Conservation (phyloP, 1,140 invertebrate genomes). For the Neodiprion fabricii region DNA sequence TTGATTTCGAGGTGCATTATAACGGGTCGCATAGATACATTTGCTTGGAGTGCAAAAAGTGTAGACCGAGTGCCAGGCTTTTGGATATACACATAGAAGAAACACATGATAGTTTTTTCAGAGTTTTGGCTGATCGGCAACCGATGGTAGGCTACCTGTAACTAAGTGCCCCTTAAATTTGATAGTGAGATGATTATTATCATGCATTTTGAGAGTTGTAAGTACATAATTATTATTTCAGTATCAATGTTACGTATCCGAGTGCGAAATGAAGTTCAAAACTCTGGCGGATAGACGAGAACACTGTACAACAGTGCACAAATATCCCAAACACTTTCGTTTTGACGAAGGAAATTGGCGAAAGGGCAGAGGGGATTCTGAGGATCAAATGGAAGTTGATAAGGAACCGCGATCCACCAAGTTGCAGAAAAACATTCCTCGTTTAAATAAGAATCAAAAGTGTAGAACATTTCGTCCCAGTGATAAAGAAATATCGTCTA, state of each 20-base stretch:
- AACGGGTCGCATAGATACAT: slow-evolving; percentile 58
- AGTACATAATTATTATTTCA: slow-evolving; percentile 52
- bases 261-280: slow-evolving; percentile 66
- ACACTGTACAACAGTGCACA: slow-evolving; percentile 70
- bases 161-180: slow-evolving; percentile 25
- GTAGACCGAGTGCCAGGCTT: slow-evolving; percentile 68
- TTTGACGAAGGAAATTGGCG: slow-evolving; percentile 55
- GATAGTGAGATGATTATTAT: not conserved
- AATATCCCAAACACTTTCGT: slow-evolving; percentile 71
- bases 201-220: not conserved
- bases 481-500: not conserved
- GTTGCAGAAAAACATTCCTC: slow-evolving; percentile 18
- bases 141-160: slow-evolving; percentile 64
- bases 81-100: slow-evolving; percentile 76
- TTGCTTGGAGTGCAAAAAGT: slow-evolving; percentile 65
- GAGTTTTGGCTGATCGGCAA: slow-evolving; percentile 65
- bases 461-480: slow-evolving; percentile 37
- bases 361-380: slow-evolving; percentile 23
- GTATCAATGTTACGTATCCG: slow-evolving; percentile 71
- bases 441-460: slow-evolving; percentile 43
- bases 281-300: slow-evolving; percentile 62
- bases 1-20: slow-evolving; percentile 62
- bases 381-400: slow-evolving; percentile 39
- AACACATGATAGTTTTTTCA: slow-evolving; percentile 73
- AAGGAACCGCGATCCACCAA: not conserved